Percentiles rank a stretch among this genome's conserved stretches.
These are phyloP conservation scores for Brachyopa scutellaris DNA, from an alignment of 2,888 invertebrate genomes.

Conservation along the genomic window DNA sequence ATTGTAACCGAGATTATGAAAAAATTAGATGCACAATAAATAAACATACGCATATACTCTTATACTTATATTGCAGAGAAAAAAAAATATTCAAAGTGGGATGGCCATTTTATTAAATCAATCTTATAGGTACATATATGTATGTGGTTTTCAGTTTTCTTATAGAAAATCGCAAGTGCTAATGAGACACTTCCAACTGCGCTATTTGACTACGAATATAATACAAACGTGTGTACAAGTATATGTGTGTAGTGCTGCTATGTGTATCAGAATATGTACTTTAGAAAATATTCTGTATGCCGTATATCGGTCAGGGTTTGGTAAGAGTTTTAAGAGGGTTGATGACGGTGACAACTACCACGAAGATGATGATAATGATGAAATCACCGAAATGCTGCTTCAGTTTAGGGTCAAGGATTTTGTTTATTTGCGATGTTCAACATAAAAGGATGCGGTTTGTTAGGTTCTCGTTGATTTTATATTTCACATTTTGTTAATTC, in stretches of 20 bases:
- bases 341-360: slow-evolving; percentile 7
- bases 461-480: not conserved
- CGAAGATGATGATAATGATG: slow-evolving; percentile 15
- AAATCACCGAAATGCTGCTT: slow-evolving; percentile 27
- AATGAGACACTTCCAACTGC: slow-evolving; percentile 46
- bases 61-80: not conserved
- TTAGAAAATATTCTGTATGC: slow-evolving; percentile 36
- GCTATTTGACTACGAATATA: too few relatives aligned
- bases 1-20: not conserved
- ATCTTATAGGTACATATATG: slow-evolving; percentile 26
- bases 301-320: slow-evolving; percentile 58
- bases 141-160: slow-evolving; percentile 33
- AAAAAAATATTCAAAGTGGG: not conserved
- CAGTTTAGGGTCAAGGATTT: slow-evolving; percentile 39
- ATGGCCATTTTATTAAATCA: slow-evolving; percentile 43
- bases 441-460: not conserved
- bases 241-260: not conserved
- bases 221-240: too few relatives aligned
- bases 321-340: slow-evolving; percentile 18
- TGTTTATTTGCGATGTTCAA: not conserved
- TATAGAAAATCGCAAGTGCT: slow-evolving; percentile 34
- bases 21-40: not conserved
- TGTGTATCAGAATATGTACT: slow-evolving; percentile 27
- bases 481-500: not conserved
- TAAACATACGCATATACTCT: too few relatives aligned